These are phyloP conservation scores for Hyles vespertilio DNA, from an alignment of 1,140 invertebrate genomes.

Conservation along the genomic window DNA sequence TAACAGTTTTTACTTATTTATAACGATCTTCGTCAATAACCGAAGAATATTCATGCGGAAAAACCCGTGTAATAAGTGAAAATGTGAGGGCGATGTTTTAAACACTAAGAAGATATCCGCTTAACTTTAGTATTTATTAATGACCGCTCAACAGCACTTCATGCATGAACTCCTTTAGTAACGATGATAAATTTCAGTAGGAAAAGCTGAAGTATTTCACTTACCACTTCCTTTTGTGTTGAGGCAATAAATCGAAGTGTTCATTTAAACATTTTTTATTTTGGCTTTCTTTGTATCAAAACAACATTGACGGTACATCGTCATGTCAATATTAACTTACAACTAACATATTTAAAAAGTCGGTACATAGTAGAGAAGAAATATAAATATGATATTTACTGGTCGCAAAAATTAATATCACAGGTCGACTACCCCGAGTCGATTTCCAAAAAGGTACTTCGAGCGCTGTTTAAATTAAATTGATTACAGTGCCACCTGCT, in stretches of 20 bases:
- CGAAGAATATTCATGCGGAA: too few relatives aligned
- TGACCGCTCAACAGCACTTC: slow-evolving; percentile 32
- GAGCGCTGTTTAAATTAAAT: slow-evolving; percentile 7
- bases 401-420: slow-evolving; percentile 22
- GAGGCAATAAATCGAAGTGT: slow-evolving; percentile 4
- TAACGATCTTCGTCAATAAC: too few relatives aligned
- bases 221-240: slow-evolving; percentile 25
- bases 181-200: slow-evolving; percentile 47
- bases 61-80: too few relatives aligned
- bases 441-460: neutral
- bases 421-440: slow-evolving; percentile 14
- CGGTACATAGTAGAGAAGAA: too few relatives aligned
- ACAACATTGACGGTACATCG: slow-evolving; percentile 13
- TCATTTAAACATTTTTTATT: slow-evolving; percentile 20
- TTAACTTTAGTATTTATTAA: slow-evolving; percentile 22
- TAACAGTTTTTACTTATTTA: too few relatives aligned
- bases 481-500: slow-evolving; percentile 29
- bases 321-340: slow-evolving; percentile 1
- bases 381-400: neutral
- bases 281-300: slow-evolving; percentile 20
- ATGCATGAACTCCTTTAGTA: slow-evolving; percentile 38
- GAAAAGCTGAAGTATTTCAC: slow-evolving; percentile 22
- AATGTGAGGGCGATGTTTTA: neutral
- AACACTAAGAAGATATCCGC: neutral
- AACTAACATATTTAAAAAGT: too few relatives aligned